These are phyloP conservation scores for Amazona guildingii DNA, from an alignment of 2,113 vertebrate genomes.

Conservation along the genomic window DNA sequence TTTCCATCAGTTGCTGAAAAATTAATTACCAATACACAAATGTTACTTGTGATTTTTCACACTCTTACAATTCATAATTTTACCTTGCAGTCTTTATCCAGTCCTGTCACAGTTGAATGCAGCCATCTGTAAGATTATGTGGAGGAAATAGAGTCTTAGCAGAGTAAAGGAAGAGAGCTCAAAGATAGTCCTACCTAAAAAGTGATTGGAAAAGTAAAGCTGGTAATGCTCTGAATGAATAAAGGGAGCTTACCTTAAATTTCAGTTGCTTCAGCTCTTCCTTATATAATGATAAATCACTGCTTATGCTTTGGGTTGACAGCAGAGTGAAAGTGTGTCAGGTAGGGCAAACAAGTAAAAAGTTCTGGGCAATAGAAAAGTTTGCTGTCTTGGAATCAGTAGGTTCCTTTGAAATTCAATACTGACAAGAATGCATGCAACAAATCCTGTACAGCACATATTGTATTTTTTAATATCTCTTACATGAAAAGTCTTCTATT, in stretches of 20 bases:
- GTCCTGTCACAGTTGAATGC: slow-evolving; percentile 67
- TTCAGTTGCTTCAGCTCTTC: slow-evolving; percentile 6
- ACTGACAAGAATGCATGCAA: neutral
- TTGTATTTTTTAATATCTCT: neutral
- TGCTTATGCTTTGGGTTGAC: neutral
- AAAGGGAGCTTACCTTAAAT: slow-evolving; percentile 29
- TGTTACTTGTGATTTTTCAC: slow-evolving; percentile 44
- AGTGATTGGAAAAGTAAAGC: slow-evolving; percentile 24
- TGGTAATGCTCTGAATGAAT: slow-evolving; percentile 28
- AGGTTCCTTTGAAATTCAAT: neutral
- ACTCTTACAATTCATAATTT: slow-evolving; percentile 20
- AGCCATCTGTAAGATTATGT: slow-evolving; percentile 59
- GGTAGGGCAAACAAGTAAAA: neutral
- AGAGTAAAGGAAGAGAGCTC: slow-evolving; percentile 35
- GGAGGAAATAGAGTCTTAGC: slow-evolving; percentile 65
- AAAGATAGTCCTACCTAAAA: slow-evolving; percentile 30
- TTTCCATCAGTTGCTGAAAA: neutral
- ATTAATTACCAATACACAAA: slow-evolving; percentile 9
- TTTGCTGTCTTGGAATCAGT: neutral
- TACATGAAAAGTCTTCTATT: neutral
- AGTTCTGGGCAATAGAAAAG: slow-evolving; percentile 4
- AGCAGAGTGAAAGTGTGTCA: slow-evolving; percentile 10
- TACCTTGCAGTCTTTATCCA: slow-evolving; percentile 48
- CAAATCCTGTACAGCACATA: neutral
- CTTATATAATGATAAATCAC: slow-evolving; percentile 36